Conservation (phyloP, 1,140 invertebrate genomes). For the Leptinotarsa defecta region DNA sequence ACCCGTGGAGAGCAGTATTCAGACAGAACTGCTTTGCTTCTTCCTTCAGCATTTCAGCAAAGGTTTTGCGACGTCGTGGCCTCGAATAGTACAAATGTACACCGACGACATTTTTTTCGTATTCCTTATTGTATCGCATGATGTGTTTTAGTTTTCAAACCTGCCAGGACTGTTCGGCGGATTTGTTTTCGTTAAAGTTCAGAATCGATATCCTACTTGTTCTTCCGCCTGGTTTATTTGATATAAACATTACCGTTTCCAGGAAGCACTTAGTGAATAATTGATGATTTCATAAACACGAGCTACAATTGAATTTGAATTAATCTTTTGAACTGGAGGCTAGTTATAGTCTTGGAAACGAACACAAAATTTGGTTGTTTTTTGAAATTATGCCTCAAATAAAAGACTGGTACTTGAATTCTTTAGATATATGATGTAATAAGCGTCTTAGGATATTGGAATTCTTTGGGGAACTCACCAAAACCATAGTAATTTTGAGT, state of each 20-base stretch:
- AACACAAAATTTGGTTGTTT: too few relatives aligned
- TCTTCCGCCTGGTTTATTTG: neutral
- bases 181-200: neutral
- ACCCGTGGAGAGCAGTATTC: conserved; percentile 56
- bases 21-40: conserved; percentile 54
- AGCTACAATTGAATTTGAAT: neutral
- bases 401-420: too few relatives aligned
- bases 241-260: neutral
- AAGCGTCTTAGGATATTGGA: too few relatives aligned
- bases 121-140: neutral
- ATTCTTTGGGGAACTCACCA: too few relatives aligned
- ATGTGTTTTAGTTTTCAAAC: neutral
- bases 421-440: too few relatives aligned
- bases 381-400: too few relatives aligned
- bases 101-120: neutral
- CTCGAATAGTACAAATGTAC: neutral
- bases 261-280: neutral
- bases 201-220: neutral
- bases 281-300: neutral
- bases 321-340: neutral
- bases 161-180: neutral
- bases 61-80: neutral
- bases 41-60: conserved; percentile 29
- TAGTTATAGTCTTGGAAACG: too few relatives aligned
- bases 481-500: too few relatives aligned